Evolutionary conservation across 2,797 vertebrate genomes (phyloP).

Genomic region (Spinibarbus caldwelli): DNA sequence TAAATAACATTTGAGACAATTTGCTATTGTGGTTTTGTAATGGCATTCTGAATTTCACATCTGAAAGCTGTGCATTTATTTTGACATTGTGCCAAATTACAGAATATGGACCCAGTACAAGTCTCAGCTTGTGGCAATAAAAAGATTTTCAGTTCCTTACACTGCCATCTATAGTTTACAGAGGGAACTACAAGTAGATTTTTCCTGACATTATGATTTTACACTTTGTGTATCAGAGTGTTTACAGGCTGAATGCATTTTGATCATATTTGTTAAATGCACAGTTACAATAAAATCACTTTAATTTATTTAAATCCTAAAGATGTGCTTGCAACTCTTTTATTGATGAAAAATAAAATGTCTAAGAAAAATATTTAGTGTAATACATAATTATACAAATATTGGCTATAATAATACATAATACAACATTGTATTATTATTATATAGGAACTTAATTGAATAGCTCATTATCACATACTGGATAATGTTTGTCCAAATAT

Average conservation of each 20-base stretch:
- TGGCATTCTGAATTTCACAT: slow-evolving; percentile 28
- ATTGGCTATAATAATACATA: background rate
- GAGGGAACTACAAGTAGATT: slow-evolving; percentile 25
- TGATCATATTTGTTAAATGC: background rate
- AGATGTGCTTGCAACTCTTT: background rate
- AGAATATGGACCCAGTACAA: slow-evolving; percentile 20
- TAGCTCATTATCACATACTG: background rate
- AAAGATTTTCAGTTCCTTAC: slow-evolving; percentile 45
- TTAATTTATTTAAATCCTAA: background rate
- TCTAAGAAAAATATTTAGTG: background rate
- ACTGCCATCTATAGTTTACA: slow-evolving; percentile 63
- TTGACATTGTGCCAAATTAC: slow-evolving; percentile 30
- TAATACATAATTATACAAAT: background rate
- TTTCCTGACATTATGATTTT: background rate
- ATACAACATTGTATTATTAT: background rate
- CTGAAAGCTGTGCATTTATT: slow-evolving; percentile 25
- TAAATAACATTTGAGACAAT: slow-evolving; percentile 29
- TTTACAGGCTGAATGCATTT: background rate
- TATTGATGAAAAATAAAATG: background rate
- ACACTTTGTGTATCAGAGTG: background rate
- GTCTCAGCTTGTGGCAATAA: background rate
- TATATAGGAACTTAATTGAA: background rate
- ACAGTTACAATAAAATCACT: background rate
- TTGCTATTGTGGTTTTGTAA: slow-evolving; percentile 36
- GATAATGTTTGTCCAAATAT: background rate